These are phyloP conservation scores for Geotrupes spiniger DNA, from an alignment of 2,888 invertebrate species.

Conservation along the genomic window DNA sequence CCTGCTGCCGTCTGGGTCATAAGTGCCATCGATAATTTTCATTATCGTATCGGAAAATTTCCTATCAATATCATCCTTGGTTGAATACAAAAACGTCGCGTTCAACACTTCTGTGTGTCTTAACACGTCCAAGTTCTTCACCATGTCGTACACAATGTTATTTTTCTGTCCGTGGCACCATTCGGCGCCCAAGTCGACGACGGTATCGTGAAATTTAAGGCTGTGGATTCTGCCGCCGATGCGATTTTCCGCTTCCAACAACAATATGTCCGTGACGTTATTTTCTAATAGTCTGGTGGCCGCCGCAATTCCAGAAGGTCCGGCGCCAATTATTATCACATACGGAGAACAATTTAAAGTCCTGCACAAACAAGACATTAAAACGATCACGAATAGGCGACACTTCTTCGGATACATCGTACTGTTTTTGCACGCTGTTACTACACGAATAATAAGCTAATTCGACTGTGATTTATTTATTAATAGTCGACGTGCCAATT, in stretches of 20 bases:
- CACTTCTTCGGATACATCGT: too few species aligned
- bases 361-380: too few species aligned
- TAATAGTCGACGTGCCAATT: too few species aligned
- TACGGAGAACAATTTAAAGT: neutral
- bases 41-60: slow-evolving; percentile 13
- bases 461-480: too few species aligned
- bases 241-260: slow-evolving; percentile 49
- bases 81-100: slow-evolving; percentile 18
- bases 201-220: slow-evolving; percentile 29
- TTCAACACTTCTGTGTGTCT: slow-evolving; percentile 8
- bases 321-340: slow-evolving; percentile 57
- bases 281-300: slow-evolving; percentile 51
- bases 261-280: slow-evolving; percentile 50
- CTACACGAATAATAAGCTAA: too few species aligned
- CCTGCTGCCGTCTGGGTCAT: slow-evolving; percentile 20
- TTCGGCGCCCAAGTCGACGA: slow-evolving; percentile 44
- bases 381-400: too few species aligned
- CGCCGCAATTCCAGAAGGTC: slow-evolving; percentile 57
- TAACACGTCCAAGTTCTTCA: slow-evolving; percentile 39
- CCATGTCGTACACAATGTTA: slow-evolving; percentile 44
- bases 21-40: slow-evolving; percentile 22
- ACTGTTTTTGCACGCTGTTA: too few species aligned
- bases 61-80: slow-evolving; percentile 9
- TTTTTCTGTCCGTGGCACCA: slow-evolving; percentile 48
- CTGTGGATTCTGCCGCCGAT: slow-evolving; percentile 43